Evolutionary conservation across 2,113 vertebrate genomes (phyloP), one percentile per base, ranked within the genome.

Genomic region (Sinocyclocheilus anshuiensis): DNA sequence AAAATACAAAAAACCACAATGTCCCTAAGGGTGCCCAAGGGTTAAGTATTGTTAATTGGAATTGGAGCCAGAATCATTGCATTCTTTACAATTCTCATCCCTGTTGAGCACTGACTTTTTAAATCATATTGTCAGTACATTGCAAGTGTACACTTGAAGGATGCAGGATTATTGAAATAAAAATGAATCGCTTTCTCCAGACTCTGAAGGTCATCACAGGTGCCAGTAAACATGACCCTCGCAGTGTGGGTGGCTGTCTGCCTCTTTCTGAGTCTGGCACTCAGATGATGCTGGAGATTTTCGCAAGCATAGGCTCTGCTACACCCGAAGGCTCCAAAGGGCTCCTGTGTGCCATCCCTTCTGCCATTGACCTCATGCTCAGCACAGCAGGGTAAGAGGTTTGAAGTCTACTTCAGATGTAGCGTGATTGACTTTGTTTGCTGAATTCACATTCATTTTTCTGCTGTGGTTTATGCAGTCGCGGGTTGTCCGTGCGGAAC

Each of bases 301-400:
- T 99, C 2, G 96, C 97, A 89, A 99, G 97, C 94, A 98, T 99
- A 0, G 97, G 97, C 87, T 98, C 97, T 0, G 97, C 97, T 76
- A 96, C 95, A 11, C 92, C 94, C 0, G 92, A 95, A 8, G 96
- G 95, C 79, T 95, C 95, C 0, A 92, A 90, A 11, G 95, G 95
- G 29, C 94, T 97, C 85, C 95, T 99, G 87, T 94, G 92, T 0
- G 91, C 95, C 84, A 89, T 99, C 55, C 96, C 97, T 0, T 92
- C 94, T 3, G 97, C 97, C 48, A 91, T 98, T 36, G 93, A 95
- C 84, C 93, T 97, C 81, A 95, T 99, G 97, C 94, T 95, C 61
- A 92, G 91, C 42, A 95, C 95, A 0, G 88, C 95, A 59, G 96
- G 96, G 97, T 98, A 45, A 93, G 89, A 94, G 74, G 22, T 15